These are phyloP conservation scores for Brachionus koreanus DNA, from an alignment of 1,140 invertebrate genomes.

Conservation along the genomic window DNA sequence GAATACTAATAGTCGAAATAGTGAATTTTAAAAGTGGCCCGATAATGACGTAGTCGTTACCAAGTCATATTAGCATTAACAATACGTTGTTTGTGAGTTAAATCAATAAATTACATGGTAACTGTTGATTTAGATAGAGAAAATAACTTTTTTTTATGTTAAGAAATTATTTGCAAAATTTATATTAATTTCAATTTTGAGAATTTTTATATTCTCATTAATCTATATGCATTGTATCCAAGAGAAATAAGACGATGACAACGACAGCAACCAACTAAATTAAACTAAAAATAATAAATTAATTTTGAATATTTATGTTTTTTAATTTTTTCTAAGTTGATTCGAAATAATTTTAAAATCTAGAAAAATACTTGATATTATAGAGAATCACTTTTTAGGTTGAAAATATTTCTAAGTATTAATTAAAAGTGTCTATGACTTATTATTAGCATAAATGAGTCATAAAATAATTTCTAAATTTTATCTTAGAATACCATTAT, in stretches of 20 bases:
- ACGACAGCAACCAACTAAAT: conserved; percentile 30
- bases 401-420: background rate
- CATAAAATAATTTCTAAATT: background rate
- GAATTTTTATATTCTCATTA: background rate
- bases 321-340: background rate
- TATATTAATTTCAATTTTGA: background rate
- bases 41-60: background rate
- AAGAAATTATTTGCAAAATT: background rate
- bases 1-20: background rate
- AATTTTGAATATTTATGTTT: background rate
- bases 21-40: background rate
- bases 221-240: conserved; percentile 39
- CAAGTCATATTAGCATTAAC: background rate
- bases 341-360: background rate
- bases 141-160: background rate
- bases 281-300: background rate
- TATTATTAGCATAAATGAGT: background rate
- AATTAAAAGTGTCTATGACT: background rate
- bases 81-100: background rate
- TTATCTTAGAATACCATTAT: background rate
- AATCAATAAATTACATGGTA: background rate
- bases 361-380: no score
- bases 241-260: conserved; percentile 22
- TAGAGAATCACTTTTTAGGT: background rate
- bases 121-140: background rate